A percentile compares a stretch with the other conserved stretches of the same genome.
phyloP scores from a whole-genome alignment of 2,888 invertebrate genomes.

The Oasisia sp. region DNA sequence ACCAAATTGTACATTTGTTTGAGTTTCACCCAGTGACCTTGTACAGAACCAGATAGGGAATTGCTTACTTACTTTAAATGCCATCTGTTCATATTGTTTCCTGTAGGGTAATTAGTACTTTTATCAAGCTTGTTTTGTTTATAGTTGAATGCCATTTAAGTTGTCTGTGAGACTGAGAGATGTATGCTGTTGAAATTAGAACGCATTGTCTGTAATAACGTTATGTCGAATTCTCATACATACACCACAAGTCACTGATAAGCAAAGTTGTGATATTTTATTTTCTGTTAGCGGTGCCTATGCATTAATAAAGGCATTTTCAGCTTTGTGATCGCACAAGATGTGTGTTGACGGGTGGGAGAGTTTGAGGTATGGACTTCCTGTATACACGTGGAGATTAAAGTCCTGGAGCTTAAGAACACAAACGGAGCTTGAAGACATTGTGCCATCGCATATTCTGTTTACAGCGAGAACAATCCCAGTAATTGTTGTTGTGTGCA shows the following conservation, averaged over 20 bases:
- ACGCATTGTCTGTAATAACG: background rate
- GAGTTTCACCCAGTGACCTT: background rate
- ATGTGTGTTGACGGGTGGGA: background rate
- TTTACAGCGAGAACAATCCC: background rate
- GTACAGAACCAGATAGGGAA: background rate
- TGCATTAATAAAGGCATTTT: background rate
- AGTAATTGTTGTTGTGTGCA: background rate
- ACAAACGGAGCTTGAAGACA: background rate
- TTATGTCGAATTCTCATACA: background rate
- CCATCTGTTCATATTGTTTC: background rate
- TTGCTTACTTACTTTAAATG: background rate
- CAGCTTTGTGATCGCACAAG: background rate
- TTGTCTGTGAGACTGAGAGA: background rate
- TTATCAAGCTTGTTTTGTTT: background rate
- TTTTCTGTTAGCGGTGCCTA: background rate
- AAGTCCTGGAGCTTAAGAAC: background rate
- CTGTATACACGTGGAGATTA: background rate
- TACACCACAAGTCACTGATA: background rate
- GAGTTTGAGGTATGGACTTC: background rate
- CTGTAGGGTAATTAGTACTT: background rate
- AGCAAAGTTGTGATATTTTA: background rate
- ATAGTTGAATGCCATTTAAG: background rate
- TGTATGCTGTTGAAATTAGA: background rate
- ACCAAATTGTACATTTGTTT: background rate
- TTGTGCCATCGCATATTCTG: background rate